Conservation (phyloP, 2,888 invertebrate species). For the Hesperia comma region DNA sequence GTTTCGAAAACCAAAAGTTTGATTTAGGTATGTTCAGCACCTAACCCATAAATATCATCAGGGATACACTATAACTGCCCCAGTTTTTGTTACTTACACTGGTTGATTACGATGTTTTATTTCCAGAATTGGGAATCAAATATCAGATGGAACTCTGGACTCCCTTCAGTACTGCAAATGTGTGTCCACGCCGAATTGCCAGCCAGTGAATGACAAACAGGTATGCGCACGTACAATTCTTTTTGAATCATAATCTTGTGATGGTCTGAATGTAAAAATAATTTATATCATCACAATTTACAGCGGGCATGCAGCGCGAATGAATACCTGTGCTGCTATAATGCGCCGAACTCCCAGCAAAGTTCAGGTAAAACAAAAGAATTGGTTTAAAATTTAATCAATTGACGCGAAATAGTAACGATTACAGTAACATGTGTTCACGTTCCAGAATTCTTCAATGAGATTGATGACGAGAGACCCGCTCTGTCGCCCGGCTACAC, state of each 20-base stretch:
- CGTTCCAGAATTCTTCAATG: conserved; percentile 68
- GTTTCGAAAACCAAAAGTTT: no score
- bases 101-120: conserved; percentile 18
- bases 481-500: conserved; percentile 57
- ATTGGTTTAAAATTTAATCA: background rate
- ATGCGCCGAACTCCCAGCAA: conserved; percentile 55
- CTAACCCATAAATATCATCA: no score
- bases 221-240: conserved; percentile 46
- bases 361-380: conserved; percentile 51
- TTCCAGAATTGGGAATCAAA: conserved; percentile 7
- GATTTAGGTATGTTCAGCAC: no score
- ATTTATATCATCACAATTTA: conserved; percentile 42
- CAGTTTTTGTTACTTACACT: no score
- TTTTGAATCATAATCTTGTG: no score
- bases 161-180: conserved; percentile 69
- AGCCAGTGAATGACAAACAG: conserved; percentile 52
- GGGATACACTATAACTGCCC: no score
- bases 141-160: conserved; percentile 62
- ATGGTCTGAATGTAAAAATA: no score
- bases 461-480: conserved; percentile 65
- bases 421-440: background rate
- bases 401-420: background rate
- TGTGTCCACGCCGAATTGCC: conserved; percentile 59
- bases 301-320: conserved; percentile 86
- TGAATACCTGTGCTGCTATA: conserved; percentile 87